A percentile compares a stretch with the other conserved stretches of the same genome.
Conservation (phyloP, 2,797 vertebrate genomes). For the Chiroxiphia lanceolata region DNA sequence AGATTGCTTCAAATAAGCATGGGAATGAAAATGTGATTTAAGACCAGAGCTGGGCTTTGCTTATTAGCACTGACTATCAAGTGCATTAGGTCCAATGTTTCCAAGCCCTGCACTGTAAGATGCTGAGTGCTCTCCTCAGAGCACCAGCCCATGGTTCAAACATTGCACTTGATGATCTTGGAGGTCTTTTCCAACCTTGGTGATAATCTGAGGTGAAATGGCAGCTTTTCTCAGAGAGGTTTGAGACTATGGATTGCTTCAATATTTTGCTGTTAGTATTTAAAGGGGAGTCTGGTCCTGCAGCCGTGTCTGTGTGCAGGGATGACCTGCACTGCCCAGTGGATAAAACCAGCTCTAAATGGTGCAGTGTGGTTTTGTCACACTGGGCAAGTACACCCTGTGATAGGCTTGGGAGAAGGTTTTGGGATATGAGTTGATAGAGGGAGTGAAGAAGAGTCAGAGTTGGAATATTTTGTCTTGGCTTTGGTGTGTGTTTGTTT, state of each 20-base stretch:
- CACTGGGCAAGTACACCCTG: background rate
- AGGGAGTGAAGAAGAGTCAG: background rate
- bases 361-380: background rate
- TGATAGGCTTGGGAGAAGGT: fast-evolving
- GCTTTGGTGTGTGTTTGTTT: background rate
- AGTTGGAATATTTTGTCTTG: background rate
- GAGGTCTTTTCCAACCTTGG: background rate
- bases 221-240: background rate
- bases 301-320: background rate
- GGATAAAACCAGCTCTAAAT: background rate
- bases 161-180: background rate
- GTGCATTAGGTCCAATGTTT: fast-evolving
- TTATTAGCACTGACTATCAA: background rate
- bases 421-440: background rate
- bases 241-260: background rate
- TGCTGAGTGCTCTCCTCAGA: background rate
- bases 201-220: background rate
- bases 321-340: background rate
- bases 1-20: background rate
- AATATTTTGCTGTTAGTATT: background rate
- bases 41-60: background rate
- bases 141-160: background rate
- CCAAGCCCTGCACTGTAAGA: background rate
- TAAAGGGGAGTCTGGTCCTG: fast-evolving
- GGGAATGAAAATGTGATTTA: background rate